Percentiles rank a stretch among this genome's conserved stretches.
These are phyloP conservation scores for Morus bassanus DNA, from an alignment of 2,797 vertebrate genomes.

Conservation along the genomic window DNA sequence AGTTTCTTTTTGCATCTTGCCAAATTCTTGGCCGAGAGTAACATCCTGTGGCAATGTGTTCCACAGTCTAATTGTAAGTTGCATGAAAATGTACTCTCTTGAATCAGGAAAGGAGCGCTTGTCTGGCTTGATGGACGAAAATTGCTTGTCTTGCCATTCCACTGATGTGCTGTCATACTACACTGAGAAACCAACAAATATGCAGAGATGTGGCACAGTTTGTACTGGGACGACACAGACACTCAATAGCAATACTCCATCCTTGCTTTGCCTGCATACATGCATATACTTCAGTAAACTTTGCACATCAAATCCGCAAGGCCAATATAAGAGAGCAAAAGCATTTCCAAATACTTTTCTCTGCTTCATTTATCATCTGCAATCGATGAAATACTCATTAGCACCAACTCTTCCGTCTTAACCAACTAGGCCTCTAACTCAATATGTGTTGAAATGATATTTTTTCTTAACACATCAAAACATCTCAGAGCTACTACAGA, in stretches of 20 bases:
- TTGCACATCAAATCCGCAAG: neutral
- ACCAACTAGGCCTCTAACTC: neutral
- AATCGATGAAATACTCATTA: constrained; percentile 30
- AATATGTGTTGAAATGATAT: neutral
- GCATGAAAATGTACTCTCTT: constrained; percentile 23
- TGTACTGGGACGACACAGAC: neutral
- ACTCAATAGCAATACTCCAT: neutral
- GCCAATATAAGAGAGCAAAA: neutral
- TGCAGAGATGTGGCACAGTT: neutral
- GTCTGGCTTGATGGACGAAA: constrained; percentile 30
- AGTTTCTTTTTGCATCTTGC: neutral
- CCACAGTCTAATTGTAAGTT: constrained; percentile 39
- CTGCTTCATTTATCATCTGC: constrained; percentile 8
- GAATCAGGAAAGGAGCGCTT: constrained; percentile 17
- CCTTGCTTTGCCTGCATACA: neutral
- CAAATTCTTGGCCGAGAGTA: constrained; percentile 11
- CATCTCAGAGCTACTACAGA: neutral
- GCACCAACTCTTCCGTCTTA: neutral
- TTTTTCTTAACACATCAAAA: neutral
- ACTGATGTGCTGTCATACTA: neutral
- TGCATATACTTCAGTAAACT: neutral
- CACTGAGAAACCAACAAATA: constrained; percentile 4
- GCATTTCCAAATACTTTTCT: neutral
- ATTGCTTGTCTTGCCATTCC: constrained; percentile 19
- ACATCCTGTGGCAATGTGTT: neutral